Evolutionary conservation across 1,140 invertebrate species (phyloP).

Genomic region (Drosophila neocordata): DNA sequence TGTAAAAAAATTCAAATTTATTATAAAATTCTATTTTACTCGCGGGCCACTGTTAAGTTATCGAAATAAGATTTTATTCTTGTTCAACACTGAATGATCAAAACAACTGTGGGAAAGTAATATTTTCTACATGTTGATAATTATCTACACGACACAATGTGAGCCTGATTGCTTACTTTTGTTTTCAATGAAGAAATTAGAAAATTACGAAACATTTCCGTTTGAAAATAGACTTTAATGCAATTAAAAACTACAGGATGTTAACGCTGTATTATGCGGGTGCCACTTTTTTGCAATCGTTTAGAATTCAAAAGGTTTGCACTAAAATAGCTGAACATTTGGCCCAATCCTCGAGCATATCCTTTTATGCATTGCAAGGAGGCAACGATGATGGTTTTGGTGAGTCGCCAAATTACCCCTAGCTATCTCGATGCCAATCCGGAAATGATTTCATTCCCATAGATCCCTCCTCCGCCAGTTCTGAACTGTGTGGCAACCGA

Average conservation of each 20-base stretch:
- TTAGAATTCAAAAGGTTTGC: constrained; percentile 85
- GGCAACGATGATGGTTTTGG: constrained; percentile 72
- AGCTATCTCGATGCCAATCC: constrained; percentile 13
- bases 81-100: no score
- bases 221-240: background rate
- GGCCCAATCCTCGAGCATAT: constrained; percentile 78
- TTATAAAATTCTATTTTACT: no score
- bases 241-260: constrained; percentile 41
- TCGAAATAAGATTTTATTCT: no score
- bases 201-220: constrained; percentile 10
- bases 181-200: background rate
- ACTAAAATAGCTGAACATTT: constrained; percentile 82
- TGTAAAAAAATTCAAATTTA: no score
- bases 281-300: constrained; percentile 87
- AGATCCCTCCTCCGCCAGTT: constrained; percentile 83
- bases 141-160: no score
- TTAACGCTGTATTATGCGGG: constrained; percentile 88
- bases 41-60: no score
- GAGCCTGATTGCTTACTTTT: no score
- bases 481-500: constrained; percentile 84
- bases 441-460: background rate
- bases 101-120: no score
- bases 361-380: constrained; percentile 79
- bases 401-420: constrained; percentile 30
- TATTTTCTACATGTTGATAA: no score